A percentile compares a stretch with the other conserved stretches of the same genome.
These are phyloP conservation scores for Stenolophus ochropezus DNA, from an alignment of 2,888 invertebrate genomes.

Conservation along the genomic window DNA sequence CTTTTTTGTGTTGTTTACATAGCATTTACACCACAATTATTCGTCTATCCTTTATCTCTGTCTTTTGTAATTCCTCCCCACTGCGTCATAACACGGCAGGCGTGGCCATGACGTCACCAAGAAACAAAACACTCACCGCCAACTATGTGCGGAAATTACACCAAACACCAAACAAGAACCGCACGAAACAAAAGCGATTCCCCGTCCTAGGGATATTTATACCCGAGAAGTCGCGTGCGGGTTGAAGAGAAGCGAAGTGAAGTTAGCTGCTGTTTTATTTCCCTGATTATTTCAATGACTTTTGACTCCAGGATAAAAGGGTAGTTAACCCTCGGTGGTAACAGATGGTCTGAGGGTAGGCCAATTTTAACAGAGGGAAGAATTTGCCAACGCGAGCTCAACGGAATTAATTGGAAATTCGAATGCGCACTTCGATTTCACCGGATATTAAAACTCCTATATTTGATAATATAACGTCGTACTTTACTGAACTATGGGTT, in stretches of 20 bases:
- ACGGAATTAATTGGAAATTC: too few species aligned
- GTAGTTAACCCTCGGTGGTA: background rate
- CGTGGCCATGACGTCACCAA: slow-evolving; percentile 25
- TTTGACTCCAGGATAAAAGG: background rate
- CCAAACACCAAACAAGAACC: slow-evolving; percentile 35
- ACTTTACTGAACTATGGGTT: too few species aligned
- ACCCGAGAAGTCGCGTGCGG: background rate
- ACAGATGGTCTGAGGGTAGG: slow-evolving; percentile 7
- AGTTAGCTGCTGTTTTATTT: slow-evolving; percentile 14
- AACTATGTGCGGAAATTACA: slow-evolving; percentile 25
- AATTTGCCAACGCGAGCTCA: background rate
- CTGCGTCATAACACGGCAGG: slow-evolving; percentile 27
- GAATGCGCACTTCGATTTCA: too few species aligned
- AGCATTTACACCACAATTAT: slow-evolving; percentile 22
- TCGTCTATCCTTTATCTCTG: background rate
- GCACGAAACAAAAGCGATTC: slow-evolving; percentile 31
- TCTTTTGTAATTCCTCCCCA: background rate
- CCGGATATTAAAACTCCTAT: too few species aligned
- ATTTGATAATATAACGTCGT: too few species aligned
- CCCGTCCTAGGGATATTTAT: slow-evolving; percentile 13
- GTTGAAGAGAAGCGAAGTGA: too few species aligned
- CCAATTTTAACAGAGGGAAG: background rate
- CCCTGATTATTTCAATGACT: slow-evolving; percentile 27
- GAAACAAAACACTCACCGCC: slow-evolving; percentile 32
- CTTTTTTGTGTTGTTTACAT: background rate